A percentile compares a stretch with the other conserved stretches of the same genome.
Conservation (phyloP, 2,113 vertebrate species). For the Thalassoma bifasciatum region DNA sequence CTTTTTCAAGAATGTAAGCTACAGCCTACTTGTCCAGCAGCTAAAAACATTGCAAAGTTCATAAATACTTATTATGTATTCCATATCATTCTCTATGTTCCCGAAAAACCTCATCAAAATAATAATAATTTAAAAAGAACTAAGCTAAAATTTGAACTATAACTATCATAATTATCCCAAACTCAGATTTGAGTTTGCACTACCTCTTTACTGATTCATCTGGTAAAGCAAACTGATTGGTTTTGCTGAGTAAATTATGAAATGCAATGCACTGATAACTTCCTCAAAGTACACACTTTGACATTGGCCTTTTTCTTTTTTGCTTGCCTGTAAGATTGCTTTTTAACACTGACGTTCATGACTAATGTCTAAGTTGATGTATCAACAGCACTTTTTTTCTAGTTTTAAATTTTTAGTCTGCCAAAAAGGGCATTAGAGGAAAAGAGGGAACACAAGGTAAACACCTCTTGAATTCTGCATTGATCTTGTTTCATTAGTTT, state of each 20-base stretch:
- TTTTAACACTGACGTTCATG: conserved; percentile 94
- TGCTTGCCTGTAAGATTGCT: conserved; percentile 94
- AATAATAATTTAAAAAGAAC: not conserved
- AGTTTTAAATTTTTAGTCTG: conserved; percentile 89
- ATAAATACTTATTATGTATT: not conserved
- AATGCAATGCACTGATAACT: conserved; percentile 78
- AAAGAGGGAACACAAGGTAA: conserved; percentile 95
- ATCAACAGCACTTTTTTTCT: conserved; percentile 88
- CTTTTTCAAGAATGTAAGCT: not conserved
- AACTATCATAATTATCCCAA: not conserved
- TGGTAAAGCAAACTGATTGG: conserved; percentile 21
- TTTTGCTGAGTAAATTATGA: not conserved
- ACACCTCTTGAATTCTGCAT: conserved; percentile 93
- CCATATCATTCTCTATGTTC: not conserved
- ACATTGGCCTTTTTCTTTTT: conserved; percentile 87
- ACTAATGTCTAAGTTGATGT: conserved; percentile 98
- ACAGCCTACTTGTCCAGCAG: not conserved
- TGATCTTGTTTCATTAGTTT: conserved; percentile 50
- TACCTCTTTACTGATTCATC: conserved; percentile 20
- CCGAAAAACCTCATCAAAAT: not conserved
- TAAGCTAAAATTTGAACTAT: too few species aligned
- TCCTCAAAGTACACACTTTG: conserved; percentile 92
- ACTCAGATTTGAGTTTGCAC: not conserved
- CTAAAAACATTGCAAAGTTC: not conserved
- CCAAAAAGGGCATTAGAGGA: conserved; percentile 92